Base-by-base conservation (phyloP, 2,113 vertebrate genomes). In the Propithecus coquereli region DNA sequence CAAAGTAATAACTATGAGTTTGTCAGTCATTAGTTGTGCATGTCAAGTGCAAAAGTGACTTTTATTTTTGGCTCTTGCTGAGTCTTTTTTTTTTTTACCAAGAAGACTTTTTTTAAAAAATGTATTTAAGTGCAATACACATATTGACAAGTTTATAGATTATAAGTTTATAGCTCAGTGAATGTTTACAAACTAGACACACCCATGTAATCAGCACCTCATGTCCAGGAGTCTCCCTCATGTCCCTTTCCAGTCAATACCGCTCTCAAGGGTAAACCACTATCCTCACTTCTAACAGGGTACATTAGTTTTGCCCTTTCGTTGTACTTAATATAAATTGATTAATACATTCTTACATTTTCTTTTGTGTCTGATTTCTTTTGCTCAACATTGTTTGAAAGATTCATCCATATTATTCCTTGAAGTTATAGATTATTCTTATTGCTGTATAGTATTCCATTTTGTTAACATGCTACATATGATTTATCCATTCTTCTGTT, bases 371-470 rank as follows among this genome's bases (percentile, higher is more conserved):
- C 27, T 92, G 63, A 83, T 8, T 91, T 87, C n/a, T 86, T 94
- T 90, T 84, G 68, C 23, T 30, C 7, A 25, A 80, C 34, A 94
- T 63, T 86, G 27, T 89, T 79, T 90, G n/a, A 96, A 92, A 90
- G n/a, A 63, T 54, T 54, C 37, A 45, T 90, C 23, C n/a, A 23
- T 84, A 43, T 92, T 77, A 83, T 84, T 83, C 18, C 3, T 82
- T 77, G 17, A 59, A 68, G 37, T 83, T 93, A 85, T 16, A 73
- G 59, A 47, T 61, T 37, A 86, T 85, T 86, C 30, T 70, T 37
- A 83, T 77, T 82, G 30, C 25, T 83, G 2, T 81, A 71, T 70
- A 85, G 34, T 47, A 70, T 93, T 93, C 18, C n/a, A 50, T 93
- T 89, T 80, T 85, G 30, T 85, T 93, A 80, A 37, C 17, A 57